Conservation (phyloP, 2,888 invertebrate genomes). For the Eudasyphora cyanicolor region DNA sequence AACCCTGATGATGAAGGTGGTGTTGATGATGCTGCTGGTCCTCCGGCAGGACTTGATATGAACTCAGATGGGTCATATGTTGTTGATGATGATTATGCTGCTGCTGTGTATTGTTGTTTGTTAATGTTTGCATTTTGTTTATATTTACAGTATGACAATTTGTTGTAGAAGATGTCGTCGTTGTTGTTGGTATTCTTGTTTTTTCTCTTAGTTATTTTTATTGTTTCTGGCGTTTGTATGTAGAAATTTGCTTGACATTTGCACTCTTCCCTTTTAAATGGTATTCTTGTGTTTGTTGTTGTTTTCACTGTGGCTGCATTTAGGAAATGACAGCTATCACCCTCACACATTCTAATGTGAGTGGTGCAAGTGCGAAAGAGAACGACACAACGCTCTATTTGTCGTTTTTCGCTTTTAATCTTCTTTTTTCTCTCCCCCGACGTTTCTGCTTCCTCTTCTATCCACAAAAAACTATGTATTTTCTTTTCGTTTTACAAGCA, state of each 20-base stretch:
- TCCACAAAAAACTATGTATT: constrained; percentile 43
- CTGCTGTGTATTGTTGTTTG: constrained; percentile 64
- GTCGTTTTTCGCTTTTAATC: constrained; percentile 49
- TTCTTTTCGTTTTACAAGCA: constrained; percentile 39
- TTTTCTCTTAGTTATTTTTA: constrained; percentile 39
- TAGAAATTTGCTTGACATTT: constrained; percentile 72
- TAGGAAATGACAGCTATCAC: constrained; percentile 66
- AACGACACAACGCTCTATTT: constrained; percentile 33
- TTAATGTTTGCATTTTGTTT: constrained; percentile 57
- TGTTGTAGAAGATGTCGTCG: background rate
- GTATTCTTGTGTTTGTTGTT: constrained; percentile 45
- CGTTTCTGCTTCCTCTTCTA: constrained; percentile 34
- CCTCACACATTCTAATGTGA: constrained; percentile 66
- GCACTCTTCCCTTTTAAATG: constrained; percentile 67
- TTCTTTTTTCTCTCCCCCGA: constrained; percentile 36
- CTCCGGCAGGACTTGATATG: constrained; percentile 23
- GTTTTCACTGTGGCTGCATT: constrained; percentile 54
- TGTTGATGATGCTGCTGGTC: constrained; percentile 41
- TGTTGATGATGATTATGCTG: constrained; percentile 49
- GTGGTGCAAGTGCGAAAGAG: constrained; percentile 53
- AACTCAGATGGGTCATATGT: constrained; percentile 20
- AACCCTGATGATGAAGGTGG: constrained; percentile 17
- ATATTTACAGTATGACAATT: constrained; percentile 43
- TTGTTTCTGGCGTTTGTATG: constrained; percentile 39
- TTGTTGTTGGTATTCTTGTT: constrained; percentile 31